These are phyloP conservation scores for Leuciscus waleckii DNA, from an alignment of 2,797 vertebrate species.

Conservation along the genomic window DNA sequence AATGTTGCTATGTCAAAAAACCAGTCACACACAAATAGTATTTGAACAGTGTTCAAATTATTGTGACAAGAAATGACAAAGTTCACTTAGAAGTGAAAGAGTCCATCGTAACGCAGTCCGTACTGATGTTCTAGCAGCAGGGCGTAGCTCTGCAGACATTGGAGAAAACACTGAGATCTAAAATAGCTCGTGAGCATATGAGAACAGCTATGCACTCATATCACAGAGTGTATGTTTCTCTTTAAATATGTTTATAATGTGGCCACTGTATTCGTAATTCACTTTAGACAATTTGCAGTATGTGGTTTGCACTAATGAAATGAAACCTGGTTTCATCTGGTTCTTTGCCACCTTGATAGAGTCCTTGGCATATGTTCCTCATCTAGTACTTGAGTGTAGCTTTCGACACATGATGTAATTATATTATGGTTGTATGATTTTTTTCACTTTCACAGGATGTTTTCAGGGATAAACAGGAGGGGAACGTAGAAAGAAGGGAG, in stretches of 20 bases:
- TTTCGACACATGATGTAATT: background rate
- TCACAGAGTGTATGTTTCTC: slow-evolving; percentile 19
- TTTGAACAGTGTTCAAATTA: background rate
- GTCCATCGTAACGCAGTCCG: background rate
- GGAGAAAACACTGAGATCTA: slow-evolving; percentile 8
- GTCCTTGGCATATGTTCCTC: background rate
- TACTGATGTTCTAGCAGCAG: slow-evolving; percentile 19
- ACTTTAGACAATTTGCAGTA: background rate
- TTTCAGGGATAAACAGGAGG: background rate
- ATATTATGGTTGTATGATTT: background rate
- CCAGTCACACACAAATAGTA: background rate
- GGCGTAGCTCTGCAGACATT: slow-evolving; percentile 22
- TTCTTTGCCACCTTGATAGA: slow-evolving; percentile 2
- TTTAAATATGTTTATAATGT: slow-evolving; percentile 36
- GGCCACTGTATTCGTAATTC: background rate
- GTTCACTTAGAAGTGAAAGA: background rate
- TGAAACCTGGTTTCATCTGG: slow-evolving; percentile 1
- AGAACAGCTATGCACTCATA: slow-evolving; percentile 15
- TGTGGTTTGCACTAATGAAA: slow-evolving; percentile 19
- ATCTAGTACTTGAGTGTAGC: background rate
- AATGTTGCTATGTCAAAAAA: background rate
- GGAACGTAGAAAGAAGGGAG: no score
- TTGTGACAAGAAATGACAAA: background rate
- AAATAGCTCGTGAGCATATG: slow-evolving; percentile 42
- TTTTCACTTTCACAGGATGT: background rate